phyloP scores from a whole-genome alignment of 2,113 vertebrate genomes.

The Speoplatyrhinus poulsoni region DNA sequence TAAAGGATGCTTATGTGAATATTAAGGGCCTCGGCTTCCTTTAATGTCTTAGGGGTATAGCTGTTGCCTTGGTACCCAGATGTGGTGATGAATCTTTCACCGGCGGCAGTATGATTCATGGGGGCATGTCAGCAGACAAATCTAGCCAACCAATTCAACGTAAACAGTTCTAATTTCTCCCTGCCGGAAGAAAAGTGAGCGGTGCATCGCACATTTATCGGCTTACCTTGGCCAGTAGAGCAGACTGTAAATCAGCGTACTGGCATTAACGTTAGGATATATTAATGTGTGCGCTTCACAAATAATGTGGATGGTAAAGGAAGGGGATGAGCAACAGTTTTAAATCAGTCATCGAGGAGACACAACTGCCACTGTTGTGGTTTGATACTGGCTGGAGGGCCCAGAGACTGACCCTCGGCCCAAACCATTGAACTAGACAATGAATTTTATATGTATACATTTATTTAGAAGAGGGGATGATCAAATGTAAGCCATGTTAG shows the following conservation, averaged over 20 bases:
- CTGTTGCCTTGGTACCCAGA: constrained; percentile 19
- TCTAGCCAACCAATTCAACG: constrained; percentile 33
- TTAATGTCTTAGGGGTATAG: constrained; percentile 3
- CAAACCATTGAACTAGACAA: too few relatives aligned
- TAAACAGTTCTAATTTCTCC: constrained; percentile 16
- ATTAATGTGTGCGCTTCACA: constrained; percentile 51
- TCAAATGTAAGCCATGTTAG: too few relatives aligned
- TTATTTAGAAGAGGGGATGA: too few relatives aligned
- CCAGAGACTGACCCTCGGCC: too few relatives aligned
- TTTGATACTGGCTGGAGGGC: too few relatives aligned
- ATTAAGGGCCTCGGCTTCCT: constrained; percentile 1
- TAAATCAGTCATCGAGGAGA: constrained; percentile 8
- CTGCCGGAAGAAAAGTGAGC: constrained; percentile 36
- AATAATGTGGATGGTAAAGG: constrained; percentile 39
- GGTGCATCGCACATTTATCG: constrained; percentile 40
- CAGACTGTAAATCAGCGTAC: constrained; percentile 54
- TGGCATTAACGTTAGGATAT: constrained; percentile 41
- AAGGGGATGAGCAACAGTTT: constrained; percentile 11
- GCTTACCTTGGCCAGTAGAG: constrained; percentile 31
- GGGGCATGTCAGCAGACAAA: constrained; percentile 26
- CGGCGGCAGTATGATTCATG: constrained; percentile 30
- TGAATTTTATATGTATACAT: too few relatives aligned
- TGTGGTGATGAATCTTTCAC: constrained; percentile 50
- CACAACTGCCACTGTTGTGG: neutral
- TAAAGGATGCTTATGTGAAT: neutral